phyloP scores from a whole-genome alignment of 2,797 vertebrate species.

The Cyclura pinguis region DNA sequence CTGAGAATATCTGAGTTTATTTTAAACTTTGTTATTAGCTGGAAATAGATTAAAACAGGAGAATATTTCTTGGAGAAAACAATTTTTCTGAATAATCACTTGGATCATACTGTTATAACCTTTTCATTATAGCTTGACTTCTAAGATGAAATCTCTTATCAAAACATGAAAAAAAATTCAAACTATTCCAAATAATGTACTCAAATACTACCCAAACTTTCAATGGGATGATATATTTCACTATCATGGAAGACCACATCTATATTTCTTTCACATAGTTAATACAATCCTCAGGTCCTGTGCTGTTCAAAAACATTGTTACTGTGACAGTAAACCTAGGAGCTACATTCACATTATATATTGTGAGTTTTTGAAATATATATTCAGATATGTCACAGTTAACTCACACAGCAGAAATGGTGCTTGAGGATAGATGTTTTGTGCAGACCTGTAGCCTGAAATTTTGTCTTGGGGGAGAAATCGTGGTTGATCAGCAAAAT shows the following conservation, averaged over 20 bases:
- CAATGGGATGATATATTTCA: not conserved
- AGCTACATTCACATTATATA: not conserved
- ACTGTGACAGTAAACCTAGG: not conserved
- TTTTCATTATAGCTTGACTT: constrained; percentile 6
- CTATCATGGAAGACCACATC: not conserved
- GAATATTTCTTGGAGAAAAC: constrained; percentile 35
- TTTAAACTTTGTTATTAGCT: constrained; percentile 59
- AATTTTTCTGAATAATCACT: constrained; percentile 50
- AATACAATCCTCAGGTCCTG: not conserved
- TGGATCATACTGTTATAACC: constrained; percentile 13
- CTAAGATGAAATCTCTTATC: not conserved
- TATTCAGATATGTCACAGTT: not conserved
- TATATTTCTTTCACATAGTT: not conserved
- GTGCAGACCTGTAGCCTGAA: not conserved
- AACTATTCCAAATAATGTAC: not conserved
- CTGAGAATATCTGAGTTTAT: constrained; percentile 58
- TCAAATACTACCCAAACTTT: not conserved
- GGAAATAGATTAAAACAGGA: constrained; percentile 52
- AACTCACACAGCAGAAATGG: not conserved
- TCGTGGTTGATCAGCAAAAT: not conserved
- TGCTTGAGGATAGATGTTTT: not conserved
- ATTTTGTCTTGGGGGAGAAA: not conserved
- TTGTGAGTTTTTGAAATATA: not conserved
- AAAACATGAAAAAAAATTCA: not conserved
- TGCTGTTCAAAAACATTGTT: not conserved